Base-by-base conservation (phyloP, 1,140 invertebrate genomes). In the Zelostemma sp. region DNA sequence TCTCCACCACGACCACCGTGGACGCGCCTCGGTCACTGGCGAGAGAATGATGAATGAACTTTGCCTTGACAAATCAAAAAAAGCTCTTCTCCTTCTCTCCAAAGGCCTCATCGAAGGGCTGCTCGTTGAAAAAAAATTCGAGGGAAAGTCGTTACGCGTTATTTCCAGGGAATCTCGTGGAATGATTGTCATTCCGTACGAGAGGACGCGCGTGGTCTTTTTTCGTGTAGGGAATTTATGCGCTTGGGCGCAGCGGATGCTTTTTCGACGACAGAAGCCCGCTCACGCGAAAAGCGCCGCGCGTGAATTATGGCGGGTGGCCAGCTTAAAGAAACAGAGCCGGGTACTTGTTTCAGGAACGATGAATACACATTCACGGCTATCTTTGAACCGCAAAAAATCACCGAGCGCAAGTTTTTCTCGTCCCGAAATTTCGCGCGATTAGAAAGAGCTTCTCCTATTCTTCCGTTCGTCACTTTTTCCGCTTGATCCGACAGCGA, bases 301-400 rank as follows among this genome's bases (percentile, higher is more conserved):
- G 61, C 61, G 73, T 75, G 74, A 76, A 72, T 76, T 76, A 76
- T 76, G 74, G 71, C 67, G 66, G 43, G 35, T 66, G 67, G 68
- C 67, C 62, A 68, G 68, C 51, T 57, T 69, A 50, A 53, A 70
- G 57, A 60, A 65, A 61, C 64, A 68, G 63, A 58, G 57, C 33
- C 59, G 54, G 50, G 45, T 41, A 63, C 59, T 65, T 65, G 67
- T 72, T 54, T 49, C 50, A 54, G 57, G 56, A 56, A 55, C 58
- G 49, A 69, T 55, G 69, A 68, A 71, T 62, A 68, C 53, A 53
- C 63, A 61, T 65, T 74, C 66, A 59, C 48, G 58, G 41, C 41
- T 43, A 73, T 70, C 67, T 64, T 48, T 65, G 62, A 64, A 63
- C 41, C 5, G 59, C 45, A 43, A 17, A 49, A 25, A 43, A 43